Percentiles rank a stretch among this genome's conserved stretches.
phyloP scores from a whole-genome alignment of 37 sponge, comb jelly and placozoan species.

The Lycopodina hypogea region DNA sequence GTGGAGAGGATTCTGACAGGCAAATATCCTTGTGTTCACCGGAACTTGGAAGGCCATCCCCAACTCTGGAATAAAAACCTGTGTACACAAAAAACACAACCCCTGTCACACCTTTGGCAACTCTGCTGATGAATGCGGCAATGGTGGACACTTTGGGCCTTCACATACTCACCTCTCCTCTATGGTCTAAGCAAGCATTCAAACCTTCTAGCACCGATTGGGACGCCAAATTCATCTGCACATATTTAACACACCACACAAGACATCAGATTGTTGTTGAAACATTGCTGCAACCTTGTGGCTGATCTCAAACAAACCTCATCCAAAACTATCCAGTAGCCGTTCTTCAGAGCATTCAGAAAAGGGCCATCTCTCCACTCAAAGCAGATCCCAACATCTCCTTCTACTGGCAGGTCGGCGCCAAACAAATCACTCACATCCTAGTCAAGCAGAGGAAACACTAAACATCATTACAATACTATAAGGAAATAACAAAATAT shows the following conservation, averaged over 20 bases:
- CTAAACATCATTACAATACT: neutral
- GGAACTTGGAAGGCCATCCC: conserved; percentile 73
- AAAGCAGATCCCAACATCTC: conserved; percentile 64
- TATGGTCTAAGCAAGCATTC: conserved; percentile 96
- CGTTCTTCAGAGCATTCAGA: conserved; percentile 83
- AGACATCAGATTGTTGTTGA: too few species aligned
- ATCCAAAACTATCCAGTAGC: conserved; percentile 94
- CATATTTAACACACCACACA: neutral
- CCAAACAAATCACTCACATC: conserved; percentile 98
- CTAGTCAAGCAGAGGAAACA: conserved; percentile 28
- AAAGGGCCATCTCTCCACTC: conserved; percentile 97
- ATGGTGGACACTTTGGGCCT: neutral
- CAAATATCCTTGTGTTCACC: conserved; percentile 79
- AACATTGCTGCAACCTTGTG: too few species aligned
- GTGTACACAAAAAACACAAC: neutral
- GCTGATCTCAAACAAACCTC: conserved; percentile 57
- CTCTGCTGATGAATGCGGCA: neutral
- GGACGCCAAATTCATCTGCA: conserved; percentile 93
- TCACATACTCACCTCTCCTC: conserved; percentile 70
- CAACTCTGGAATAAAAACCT: conserved; percentile 92
- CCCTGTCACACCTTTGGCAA: neutral
- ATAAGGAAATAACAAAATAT: too few species aligned
- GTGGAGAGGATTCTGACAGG: conserved; percentile 92
- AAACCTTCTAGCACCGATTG: conserved; percentile 97
- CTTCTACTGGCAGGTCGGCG: conserved; percentile 90